Conservation (phyloP, 1,140 invertebrate genomes). For the Apis dorsata region DNA sequence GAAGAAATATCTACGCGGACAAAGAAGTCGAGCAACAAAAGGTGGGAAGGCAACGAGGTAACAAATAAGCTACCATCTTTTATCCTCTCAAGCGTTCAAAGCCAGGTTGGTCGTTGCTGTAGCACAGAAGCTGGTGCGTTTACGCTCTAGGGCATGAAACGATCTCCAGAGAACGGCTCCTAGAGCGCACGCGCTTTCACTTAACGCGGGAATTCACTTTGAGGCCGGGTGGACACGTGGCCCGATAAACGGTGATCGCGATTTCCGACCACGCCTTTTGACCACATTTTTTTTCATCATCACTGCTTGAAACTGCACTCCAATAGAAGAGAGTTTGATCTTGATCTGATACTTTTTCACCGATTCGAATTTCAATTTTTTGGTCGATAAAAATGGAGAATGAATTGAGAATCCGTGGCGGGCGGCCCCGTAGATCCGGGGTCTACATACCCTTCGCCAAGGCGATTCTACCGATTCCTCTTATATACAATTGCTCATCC, state of each 20-base stretch:
- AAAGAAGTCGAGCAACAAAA: not conserved
- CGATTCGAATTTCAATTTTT: no score
- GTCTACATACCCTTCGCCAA: no score
- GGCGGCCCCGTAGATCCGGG: no score
- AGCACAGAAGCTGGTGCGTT: not conserved
- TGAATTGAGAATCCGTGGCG: no score
- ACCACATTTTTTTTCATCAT: no score
- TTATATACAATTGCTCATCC: no score
- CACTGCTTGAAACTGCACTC: no score
- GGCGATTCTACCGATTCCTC: no score
- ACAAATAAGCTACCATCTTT: not conserved
- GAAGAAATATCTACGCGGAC: not conserved
- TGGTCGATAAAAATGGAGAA: no score
- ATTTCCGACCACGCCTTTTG: conserved; percentile 25
- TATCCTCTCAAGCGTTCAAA: not conserved
- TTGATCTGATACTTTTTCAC: no score
- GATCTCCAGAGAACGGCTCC: conserved; percentile 20
- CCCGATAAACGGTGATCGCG: conserved; percentile 13
- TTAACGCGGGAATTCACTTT: conserved; percentile 30
- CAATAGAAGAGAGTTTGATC: no score
- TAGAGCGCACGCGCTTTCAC: conserved; percentile 28
- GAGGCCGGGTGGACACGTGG: conserved; percentile 20
- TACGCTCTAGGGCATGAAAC: not conserved
- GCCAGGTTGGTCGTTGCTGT: not conserved
- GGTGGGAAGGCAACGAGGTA: not conserved